Percentiles rank a stretch among this genome's conserved stretches.
Conservation (phyloP, 1,140 invertebrate species). For the Leptestheria dahalacensis region DNA sequence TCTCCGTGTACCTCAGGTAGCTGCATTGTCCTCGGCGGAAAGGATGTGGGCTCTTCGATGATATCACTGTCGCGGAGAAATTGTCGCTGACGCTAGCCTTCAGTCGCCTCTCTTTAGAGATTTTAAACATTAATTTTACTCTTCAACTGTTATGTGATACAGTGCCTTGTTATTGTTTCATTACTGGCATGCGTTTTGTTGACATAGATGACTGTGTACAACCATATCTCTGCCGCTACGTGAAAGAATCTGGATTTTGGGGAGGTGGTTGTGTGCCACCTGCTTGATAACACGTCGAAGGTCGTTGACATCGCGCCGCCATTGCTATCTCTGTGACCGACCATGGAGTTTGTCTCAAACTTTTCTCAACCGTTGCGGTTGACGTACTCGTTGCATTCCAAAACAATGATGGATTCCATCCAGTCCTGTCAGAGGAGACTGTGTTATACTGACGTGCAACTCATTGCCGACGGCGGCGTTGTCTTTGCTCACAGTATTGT, state of each 20-base stretch:
- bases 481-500: constrained; percentile 14
- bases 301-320: not conserved
- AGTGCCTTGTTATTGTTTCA: too few species aligned
- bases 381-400: constrained; percentile 13
- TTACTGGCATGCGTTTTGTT: too few species aligned
- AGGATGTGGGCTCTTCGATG: not conserved
- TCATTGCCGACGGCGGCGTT: constrained; percentile 10
- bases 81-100: not conserved
- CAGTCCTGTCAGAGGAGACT: constrained; percentile 12
- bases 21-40: not conserved
- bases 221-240: too few species aligned
- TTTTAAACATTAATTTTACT: too few species aligned
- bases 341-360: not conserved
- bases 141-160: too few species aligned
- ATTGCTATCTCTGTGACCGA: not conserved
- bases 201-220: too few species aligned
- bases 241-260: not conserved
- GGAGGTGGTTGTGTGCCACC: not conserved
- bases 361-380: constrained; percentile 8
- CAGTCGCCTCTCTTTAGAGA: too few species aligned
- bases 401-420: constrained; percentile 14
- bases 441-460: constrained; percentile 14
- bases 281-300: not conserved
- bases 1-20: not conserved
- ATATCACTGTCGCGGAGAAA: not conserved